Evolutionary conservation across 2,888 invertebrate species (phyloP).

Genomic region (Hemicrepidius hirtus): DNA sequence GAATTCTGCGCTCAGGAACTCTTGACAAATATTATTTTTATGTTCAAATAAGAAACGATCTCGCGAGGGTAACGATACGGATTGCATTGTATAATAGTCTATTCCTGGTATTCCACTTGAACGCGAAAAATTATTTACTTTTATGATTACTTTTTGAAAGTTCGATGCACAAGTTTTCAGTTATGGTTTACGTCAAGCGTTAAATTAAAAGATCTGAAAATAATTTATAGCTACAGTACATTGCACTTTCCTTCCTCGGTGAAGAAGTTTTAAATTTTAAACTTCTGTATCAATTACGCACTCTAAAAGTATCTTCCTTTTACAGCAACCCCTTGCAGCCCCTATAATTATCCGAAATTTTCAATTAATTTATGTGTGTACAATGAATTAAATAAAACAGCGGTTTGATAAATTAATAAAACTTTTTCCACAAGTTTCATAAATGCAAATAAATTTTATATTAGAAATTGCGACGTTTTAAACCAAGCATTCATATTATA

Average conservation of each 20-base stretch:
- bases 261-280: too few relatives aligned
- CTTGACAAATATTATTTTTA: slow-evolving; percentile 54
- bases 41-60: slow-evolving; percentile 53
- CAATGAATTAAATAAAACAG: too few relatives aligned
- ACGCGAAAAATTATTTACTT: slow-evolving; percentile 50
- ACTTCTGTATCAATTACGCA: too few relatives aligned
- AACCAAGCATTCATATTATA: background rate
- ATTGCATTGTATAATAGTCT: slow-evolving; percentile 52
- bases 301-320: too few relatives aligned
- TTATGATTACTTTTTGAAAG: slow-evolving; percentile 50
- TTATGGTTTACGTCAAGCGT: slow-evolving; percentile 36
- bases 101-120: slow-evolving; percentile 45
- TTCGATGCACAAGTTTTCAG: slow-evolving; percentile 34
- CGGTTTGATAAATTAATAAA: too few relatives aligned
- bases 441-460: too few relatives aligned
- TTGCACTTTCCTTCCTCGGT: background rate
- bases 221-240: background rate
- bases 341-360: too few relatives aligned
- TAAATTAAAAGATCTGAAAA: slow-evolving; percentile 39
- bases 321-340: too few relatives aligned
- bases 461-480: too few relatives aligned
- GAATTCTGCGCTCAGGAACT: slow-evolving; percentile 49
- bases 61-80: slow-evolving; percentile 50
- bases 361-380: too few relatives aligned
- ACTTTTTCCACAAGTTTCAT: too few relatives aligned